Base-by-base conservation (phyloP, 37 sponge, comb jelly and placozoan genomes). In the Agelas oroides region DNA sequence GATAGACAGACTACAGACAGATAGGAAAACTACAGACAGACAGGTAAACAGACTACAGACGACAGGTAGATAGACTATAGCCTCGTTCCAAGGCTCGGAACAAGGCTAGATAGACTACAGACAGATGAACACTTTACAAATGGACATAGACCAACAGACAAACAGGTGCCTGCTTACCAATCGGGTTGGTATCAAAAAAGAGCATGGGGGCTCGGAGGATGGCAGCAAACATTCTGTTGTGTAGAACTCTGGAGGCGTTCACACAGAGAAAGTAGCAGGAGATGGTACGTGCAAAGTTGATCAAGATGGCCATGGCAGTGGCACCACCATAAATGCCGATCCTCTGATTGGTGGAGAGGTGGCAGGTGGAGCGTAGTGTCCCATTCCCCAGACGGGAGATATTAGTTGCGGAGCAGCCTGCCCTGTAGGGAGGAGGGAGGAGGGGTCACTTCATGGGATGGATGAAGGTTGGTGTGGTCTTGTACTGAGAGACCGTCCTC, bases 101-200 rank as follows among this genome's bases (percentile, higher is more conserved):
- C n/a, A n/a, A n/a, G n/a, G n/a, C n/a, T n/a, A n/a, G n/a, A n/a
- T n/a, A n/a, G n/a, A n/a, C n/a, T n/a, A n/a, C n/a, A n/a, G n/a
- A n/a, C n/a, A n/a, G n/a, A n/a, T n/a, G n/a, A n/a, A n/a, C n/a
- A n/a, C n/a, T n/a, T n/a, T n/a, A 5, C 27, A 62, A 14, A 62
- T 62, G 27, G 8, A 28, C 63, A 14, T 62, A 28, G 27, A 62
- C 27, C 27, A 62, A 62, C n/a, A 28, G n/a, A 28, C 63, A 62
- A 17, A 28, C 6, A 62, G 3, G 19, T 64, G 27, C 63, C 33
- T 19, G 23, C 31, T 19, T 68, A 80, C 81, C 95, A 53, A 83
- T 78, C 12, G 95, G 95, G 64, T 91, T 95, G 40, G 83, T 91
- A 68, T 95, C 93, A 75, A 95, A 95, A 75, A 95, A 95, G 46